phyloP scores from a whole-genome alignment of 2,113 vertebrate species.

The Leptodactylus fuscus region DNA sequence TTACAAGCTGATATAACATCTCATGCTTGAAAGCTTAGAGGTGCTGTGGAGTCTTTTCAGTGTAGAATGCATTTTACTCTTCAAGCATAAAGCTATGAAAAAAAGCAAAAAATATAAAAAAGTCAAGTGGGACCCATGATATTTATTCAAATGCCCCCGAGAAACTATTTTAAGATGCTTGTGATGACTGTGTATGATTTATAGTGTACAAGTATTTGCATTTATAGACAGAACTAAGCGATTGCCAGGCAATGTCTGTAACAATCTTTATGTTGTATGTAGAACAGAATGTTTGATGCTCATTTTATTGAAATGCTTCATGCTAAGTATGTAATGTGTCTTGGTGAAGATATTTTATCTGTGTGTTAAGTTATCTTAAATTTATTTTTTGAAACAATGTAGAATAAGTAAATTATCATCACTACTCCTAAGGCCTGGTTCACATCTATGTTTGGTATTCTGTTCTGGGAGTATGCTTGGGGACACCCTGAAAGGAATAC shows the following conservation, averaged over 20 bases:
- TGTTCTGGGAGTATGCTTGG: too few relatives aligned
- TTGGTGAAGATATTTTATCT: too few relatives aligned
- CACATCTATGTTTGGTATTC: too few relatives aligned
- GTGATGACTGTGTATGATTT: not conserved
- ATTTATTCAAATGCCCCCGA: slow-evolving; percentile 20
- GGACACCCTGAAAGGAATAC: too few relatives aligned
- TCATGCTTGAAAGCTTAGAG: slow-evolving; percentile 28
- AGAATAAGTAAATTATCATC: too few relatives aligned
- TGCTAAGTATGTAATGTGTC: not conserved
- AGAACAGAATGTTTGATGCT: not conserved
- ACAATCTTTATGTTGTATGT: not conserved
- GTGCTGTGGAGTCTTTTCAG: slow-evolving; percentile 27
- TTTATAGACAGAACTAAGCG: slow-evolving; percentile 10
- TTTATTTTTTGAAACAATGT: too few relatives aligned
- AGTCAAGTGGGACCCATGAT: slow-evolving; percentile 12
- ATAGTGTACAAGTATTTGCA: not conserved
- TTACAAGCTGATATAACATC: slow-evolving; percentile 20
- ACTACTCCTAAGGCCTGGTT: too few relatives aligned
- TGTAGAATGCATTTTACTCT: not conserved
- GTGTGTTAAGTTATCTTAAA: too few relatives aligned
- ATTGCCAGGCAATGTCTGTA: not conserved
- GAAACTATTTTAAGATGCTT: slow-evolving; percentile 17
- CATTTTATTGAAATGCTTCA: not conserved
- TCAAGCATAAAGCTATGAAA: slow-evolving; percentile 12
- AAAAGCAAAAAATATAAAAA: slow-evolving; percentile 2